Conservation (phyloP, 2,113 vertebrate species). For the Coregonus clupeaformis region DNA sequence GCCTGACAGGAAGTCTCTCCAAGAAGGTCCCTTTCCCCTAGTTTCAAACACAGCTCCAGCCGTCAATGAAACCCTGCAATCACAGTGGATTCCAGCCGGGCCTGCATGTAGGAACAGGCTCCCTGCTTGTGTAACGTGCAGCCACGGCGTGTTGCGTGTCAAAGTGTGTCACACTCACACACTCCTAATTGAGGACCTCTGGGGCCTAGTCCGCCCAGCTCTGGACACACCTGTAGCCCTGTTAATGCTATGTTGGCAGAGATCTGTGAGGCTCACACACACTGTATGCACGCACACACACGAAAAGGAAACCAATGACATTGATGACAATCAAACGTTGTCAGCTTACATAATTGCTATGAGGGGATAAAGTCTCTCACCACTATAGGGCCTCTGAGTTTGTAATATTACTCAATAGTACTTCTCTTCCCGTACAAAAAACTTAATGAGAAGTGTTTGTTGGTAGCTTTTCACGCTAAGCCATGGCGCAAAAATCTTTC, state of each 20-base stretch:
- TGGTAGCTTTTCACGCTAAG: too few species aligned
- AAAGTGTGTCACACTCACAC: constrained; percentile 50
- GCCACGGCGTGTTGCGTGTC: constrained; percentile 31
- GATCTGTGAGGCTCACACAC: not conserved
- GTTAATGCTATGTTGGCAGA: too few species aligned
- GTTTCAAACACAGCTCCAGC: constrained; percentile 53
- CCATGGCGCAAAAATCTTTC: too few species aligned
- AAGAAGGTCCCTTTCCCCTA: constrained; percentile 22
- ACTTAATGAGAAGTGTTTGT: too few species aligned
- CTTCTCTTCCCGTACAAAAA: too few species aligned
- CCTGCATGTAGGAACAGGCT: constrained; percentile 70
- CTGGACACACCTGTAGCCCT: constrained; percentile 31
- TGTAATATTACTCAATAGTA: too few species aligned
- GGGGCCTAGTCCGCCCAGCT: constrained; percentile 34
- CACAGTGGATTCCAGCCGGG: constrained; percentile 71
- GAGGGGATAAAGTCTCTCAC: too few species aligned
- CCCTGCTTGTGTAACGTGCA: constrained; percentile 61
- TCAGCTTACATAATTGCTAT: too few species aligned
- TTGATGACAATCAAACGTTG: too few species aligned
- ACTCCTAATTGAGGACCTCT: constrained; percentile 50
- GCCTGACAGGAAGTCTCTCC: constrained; percentile 11
- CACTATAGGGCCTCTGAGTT: too few species aligned
- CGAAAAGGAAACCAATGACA: too few species aligned
- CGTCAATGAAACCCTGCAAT: constrained; percentile 77
- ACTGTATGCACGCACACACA: not conserved